A percentile compares a stretch with the other conserved stretches of the same genome.
Conservation (phyloP, 2,888 invertebrate genomes). For the Altica lythri region DNA sequence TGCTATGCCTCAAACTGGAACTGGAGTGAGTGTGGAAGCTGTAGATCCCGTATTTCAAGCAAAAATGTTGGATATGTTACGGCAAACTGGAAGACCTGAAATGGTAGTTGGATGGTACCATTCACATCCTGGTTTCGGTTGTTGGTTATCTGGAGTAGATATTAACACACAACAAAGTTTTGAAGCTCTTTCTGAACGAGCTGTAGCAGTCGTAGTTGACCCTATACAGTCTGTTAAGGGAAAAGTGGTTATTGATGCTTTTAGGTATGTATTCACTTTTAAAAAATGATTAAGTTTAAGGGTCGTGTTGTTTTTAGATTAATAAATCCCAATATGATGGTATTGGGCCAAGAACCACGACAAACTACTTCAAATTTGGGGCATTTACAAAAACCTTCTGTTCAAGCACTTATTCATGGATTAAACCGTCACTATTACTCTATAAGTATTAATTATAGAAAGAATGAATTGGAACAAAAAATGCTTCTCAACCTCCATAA, state of each 20-base stretch:
- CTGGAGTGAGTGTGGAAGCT: conserved; percentile 98
- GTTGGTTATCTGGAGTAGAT: conserved; percentile 99
- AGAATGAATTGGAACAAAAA: conserved; percentile 98
- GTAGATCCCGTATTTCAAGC: conserved; percentile 99
- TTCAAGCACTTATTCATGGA: conserved; percentile 98
- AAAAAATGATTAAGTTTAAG: background rate
- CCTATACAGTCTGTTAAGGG: conserved; percentile 99
- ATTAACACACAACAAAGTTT: conserved; percentile 99
- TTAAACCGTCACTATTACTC: conserved; percentile 99
- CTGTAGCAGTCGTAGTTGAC: conserved; percentile 99
- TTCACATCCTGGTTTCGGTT: conserved; percentile 99
- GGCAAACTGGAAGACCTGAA: conserved; percentile 98
- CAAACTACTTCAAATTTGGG: conserved; percentile 99
- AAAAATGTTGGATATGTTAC: conserved; percentile 98
- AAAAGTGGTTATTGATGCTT: conserved; percentile 99
- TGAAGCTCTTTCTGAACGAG: conserved; percentile 96
- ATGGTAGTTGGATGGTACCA: conserved; percentile 99
- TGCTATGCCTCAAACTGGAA: conserved; percentile 98
- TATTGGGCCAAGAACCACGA: conserved; percentile 96
- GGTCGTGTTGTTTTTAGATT: conserved; percentile 71
- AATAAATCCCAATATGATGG: conserved; percentile 99
- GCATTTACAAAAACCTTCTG: conserved; percentile 97
- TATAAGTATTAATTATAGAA: conserved; percentile 98
- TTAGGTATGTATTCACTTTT: conserved; percentile 57
- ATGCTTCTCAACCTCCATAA: conserved; percentile 99